Conservation (phyloP, 2,888 invertebrate genomes). For the Melolontha melolontha region DNA sequence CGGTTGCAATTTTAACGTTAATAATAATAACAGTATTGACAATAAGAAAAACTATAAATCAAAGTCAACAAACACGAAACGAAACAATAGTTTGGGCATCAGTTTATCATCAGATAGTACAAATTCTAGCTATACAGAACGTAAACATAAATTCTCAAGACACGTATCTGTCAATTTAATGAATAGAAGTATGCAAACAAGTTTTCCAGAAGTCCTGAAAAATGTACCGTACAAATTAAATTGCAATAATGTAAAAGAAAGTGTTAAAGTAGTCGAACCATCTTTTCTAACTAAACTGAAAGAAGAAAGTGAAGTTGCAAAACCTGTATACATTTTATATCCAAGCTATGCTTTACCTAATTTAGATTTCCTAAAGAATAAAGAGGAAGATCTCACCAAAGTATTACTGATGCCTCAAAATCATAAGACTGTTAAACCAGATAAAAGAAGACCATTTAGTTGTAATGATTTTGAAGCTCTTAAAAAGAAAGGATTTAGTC, state of each 20-base stretch:
- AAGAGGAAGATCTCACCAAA: constrained; percentile 66
- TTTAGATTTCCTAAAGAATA: constrained; percentile 79
- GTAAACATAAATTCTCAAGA: constrained; percentile 39
- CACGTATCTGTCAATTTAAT: constrained; percentile 70
- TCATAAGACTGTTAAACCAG: constrained; percentile 61
- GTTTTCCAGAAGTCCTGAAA: constrained; percentile 64
- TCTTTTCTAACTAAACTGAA: constrained; percentile 78
- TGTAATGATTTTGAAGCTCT: constrained; percentile 86
- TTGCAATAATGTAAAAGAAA: constrained; percentile 59
- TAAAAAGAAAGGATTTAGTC: constrained; percentile 83
- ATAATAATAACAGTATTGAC: constrained; percentile 68
- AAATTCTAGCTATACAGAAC: constrained; percentile 45
- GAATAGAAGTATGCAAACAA: constrained; percentile 83
- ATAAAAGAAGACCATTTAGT: constrained; percentile 77
- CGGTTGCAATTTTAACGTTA: constrained; percentile 29
- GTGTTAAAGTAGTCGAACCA: constrained; percentile 75
- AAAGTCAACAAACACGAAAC: constrained; percentile 54
- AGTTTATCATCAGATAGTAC: constrained; percentile 51
- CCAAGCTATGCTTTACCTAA: constrained; percentile 92
- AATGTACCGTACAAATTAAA: constrained; percentile 57
- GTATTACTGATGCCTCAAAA: constrained; percentile 81
- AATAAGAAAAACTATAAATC: constrained; percentile 49
- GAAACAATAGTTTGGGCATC: constrained; percentile 46
- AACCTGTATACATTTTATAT: constrained; percentile 89
- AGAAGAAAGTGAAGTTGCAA: constrained; percentile 65